These are phyloP conservation scores for Sarcoramphus papa DNA, from an alignment of 2,797 vertebrate species.

Conservation along the genomic window DNA sequence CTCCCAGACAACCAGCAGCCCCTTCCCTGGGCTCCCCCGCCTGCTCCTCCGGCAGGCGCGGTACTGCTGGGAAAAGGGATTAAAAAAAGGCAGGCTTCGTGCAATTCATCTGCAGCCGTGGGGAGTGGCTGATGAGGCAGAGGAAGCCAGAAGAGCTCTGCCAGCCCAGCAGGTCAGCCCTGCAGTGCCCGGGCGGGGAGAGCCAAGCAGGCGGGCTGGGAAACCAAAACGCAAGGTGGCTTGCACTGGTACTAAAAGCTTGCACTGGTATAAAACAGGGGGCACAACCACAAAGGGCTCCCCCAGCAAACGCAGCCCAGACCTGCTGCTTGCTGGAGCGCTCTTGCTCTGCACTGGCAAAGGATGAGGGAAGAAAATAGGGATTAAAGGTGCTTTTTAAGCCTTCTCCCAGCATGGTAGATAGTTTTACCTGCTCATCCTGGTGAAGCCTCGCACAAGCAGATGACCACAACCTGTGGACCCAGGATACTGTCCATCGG, in stretches of 20 bases:
- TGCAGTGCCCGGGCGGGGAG: not conserved
- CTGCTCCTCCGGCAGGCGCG: not conserved
- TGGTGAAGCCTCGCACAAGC: not conserved
- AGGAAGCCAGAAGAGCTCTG: not conserved
- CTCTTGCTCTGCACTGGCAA: not conserved
- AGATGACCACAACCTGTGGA: not conserved
- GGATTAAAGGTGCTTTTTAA: not conserved
- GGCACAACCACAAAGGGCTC: not conserved
- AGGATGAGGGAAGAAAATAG: not conserved
- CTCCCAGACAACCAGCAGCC: conserved; percentile 19
- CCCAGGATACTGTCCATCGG: fast-evolving
- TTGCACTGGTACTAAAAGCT: not conserved
- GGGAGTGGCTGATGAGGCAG: not conserved
- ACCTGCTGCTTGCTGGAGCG: not conserved
- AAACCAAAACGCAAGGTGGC: fast-evolving
- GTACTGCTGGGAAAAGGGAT: not conserved
- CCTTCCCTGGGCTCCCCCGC: not conserved
- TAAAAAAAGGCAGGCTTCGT: not conserved
- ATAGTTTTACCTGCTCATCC: not conserved
- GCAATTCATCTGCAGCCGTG: not conserved
- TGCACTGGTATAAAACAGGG: not conserved
- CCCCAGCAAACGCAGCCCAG: not conserved
- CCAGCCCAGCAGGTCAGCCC: not conserved
- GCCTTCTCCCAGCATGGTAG: not conserved
- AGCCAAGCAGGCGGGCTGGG: not conserved